Base-by-base conservation (phyloP, 2,113 vertebrate species). In the Pardalotus punctatus region DNA sequence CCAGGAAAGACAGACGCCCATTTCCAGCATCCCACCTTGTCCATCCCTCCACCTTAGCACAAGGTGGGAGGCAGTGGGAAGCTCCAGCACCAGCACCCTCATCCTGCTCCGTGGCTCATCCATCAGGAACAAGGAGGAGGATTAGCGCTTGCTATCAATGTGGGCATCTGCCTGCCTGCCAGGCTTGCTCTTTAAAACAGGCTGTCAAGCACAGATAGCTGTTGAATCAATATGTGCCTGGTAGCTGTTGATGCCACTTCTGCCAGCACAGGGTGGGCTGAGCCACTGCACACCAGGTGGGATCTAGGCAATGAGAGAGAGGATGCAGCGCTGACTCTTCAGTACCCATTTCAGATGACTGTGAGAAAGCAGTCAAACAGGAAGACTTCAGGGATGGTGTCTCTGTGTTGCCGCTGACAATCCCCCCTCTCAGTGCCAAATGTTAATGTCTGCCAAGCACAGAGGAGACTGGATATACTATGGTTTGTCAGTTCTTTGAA, bases 311-410 rank as follows among this genome's bases (percentile, higher is more conserved):
- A 29, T 4, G 3, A 72, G 64, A 57, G 81, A 72, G 71, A 53
- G 48, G 76, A 82, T 43, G 66, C 58, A 81, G 79, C 0, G 0
- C 79, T 70, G 81, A 47, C 47, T 95, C 51, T 47, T 47, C 3
- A 2, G 35, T 60, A 51, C 65, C 69, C 3, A 1, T 14, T 70
- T 85, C 5, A 12, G 81, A 64, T 25, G 77, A 91, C 80, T 72
- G 56, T 67, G 67, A 95, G 69, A 86, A 89, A 93, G 84, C 77
- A 95, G 84, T 62, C 84, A 82, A 87, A 91, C 78, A 69, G 86
- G 89, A 91, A 94, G 95, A 94, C 93, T 78, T 94, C 51, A 88
- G 71, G 69, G 74, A 90, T 3, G 10, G 35, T 3, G 5, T 25
- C 57, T 80, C 79, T 60, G 35, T 5, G 47, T 16, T 27, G 58